Base-by-base conservation (phyloP, 1,140 invertebrate genomes). In the Coenobita brevimanus region DNA sequence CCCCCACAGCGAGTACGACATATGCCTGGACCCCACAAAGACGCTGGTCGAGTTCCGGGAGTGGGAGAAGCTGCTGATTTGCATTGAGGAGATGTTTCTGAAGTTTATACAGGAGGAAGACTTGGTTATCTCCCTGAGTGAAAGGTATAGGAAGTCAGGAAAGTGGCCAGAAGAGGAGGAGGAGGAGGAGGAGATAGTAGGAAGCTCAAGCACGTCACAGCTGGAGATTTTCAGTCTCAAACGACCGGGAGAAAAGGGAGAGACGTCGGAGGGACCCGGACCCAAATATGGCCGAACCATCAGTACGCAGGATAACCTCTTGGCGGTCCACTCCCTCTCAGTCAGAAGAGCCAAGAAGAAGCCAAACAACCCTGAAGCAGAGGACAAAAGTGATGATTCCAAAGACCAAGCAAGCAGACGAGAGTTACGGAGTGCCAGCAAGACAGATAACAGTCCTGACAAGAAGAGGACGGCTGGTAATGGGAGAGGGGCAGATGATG, bases 1-100 rank as follows among this genome's bases (percentile, higher is more conserved):
- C 91, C 94, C 94, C 15, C 91, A 93, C 76, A 92, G 91, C 84
- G 93, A 93, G 89, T 94, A 95, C 92, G 94, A 95, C 89, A 92
- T 95, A 2, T 93, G 92, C 62, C 92, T 93, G 89, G 93, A 94
- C 84, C 92, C 93, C 36, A 92, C 92, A 27, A 94, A 95, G 91
- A 93, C 93, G 69, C 86, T 93, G 36, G 92, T 95, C 24, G 94
- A 95, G 92, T 96, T 96, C 91, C 94, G 93, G 91, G 93, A 95
- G 82, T 95, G 94, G 93, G 92, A 93, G 46, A 86, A 92, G 71
- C 91, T 95, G n/a, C 91, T 92, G 17, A 91, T 92, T 76, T 92
- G 94, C 67, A 89, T 95, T 50, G 93, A 94, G 84, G 94, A 94
- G 91, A 90, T 94, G 69, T 82, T 95, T 4, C 80, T 90, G 3